Conservation (phyloP, 2,797 vertebrate genomes). For the Chaetophractus vellerosus region DNA sequence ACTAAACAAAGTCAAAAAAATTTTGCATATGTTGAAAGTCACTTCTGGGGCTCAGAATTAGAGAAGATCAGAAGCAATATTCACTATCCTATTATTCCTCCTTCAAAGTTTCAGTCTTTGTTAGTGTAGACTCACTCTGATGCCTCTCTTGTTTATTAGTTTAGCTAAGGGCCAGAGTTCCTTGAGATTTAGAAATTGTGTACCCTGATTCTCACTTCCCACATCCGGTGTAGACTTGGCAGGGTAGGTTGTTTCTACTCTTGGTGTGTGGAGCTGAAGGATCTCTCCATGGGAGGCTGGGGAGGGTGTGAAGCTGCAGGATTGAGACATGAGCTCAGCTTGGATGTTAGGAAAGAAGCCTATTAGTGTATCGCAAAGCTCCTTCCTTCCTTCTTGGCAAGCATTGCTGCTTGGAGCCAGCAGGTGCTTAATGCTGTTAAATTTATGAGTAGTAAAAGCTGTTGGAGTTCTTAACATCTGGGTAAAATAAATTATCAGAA, state of each 20-base stretch:
- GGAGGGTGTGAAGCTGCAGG: constrained; percentile 63
- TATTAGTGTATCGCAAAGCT: constrained; percentile 86
- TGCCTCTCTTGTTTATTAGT: background rate
- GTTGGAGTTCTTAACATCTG: constrained; percentile 91
- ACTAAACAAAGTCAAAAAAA: background rate
- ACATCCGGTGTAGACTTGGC: background rate
- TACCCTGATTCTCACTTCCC: background rate
- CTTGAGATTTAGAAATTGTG: constrained; percentile 55
- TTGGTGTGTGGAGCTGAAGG: constrained; percentile 70
- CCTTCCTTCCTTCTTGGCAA: constrained; percentile 90
- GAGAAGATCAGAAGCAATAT: background rate
- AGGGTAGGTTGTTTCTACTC: constrained; percentile 29
- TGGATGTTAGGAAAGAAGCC: constrained; percentile 80
- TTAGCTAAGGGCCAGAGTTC: constrained; percentile 64
- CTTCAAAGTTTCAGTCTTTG: constrained; percentile 37
- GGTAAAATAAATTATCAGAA: constrained; percentile 90
- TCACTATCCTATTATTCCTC: background rate
- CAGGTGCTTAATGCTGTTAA: constrained; percentile 92
- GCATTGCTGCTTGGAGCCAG: constrained; percentile 87
- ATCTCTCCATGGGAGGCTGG: constrained; percentile 80
- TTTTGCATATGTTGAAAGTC: background rate
- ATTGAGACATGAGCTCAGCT: constrained; percentile 80
- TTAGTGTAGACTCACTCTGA: background rate
- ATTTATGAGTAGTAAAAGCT: constrained; percentile 90
- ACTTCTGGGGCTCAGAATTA: background rate